These are phyloP conservation scores for Megatriorchis doriae DNA, from an alignment of 2,113 vertebrate species.

Conservation along the genomic window DNA sequence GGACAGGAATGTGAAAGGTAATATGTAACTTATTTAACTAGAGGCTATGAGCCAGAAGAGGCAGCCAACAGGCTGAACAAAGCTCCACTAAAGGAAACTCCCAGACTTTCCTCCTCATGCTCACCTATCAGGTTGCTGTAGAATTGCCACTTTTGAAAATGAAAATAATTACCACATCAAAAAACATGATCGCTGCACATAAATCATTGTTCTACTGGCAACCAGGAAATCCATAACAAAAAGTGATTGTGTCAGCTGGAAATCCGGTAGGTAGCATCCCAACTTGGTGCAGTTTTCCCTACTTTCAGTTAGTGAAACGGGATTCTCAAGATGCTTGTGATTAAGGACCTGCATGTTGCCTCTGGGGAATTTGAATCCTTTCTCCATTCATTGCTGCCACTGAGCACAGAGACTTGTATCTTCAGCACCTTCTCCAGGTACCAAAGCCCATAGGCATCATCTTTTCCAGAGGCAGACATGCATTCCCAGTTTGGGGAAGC, in stretches of 20 bases:
- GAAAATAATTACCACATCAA: not conserved
- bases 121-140: not conserved
- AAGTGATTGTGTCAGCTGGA: not conserved
- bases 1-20: not conserved
- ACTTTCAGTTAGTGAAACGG: not conserved
- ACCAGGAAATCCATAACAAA: not conserved
- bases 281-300: not conserved
- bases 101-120: not conserved
- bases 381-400: not conserved
- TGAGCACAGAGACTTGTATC: not conserved
- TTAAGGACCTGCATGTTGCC: not conserved
- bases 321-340: not conserved
- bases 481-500: not conserved
- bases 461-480: not conserved
- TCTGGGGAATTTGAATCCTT: not conserved
- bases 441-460: not conserved
- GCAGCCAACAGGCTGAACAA: not conserved
- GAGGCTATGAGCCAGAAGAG: not conserved
- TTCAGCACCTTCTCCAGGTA: not conserved
- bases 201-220: not conserved
- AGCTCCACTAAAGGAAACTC: not conserved
- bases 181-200: not conserved
- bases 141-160: not conserved
- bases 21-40: conserved; percentile 38
- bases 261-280: accelerated